Base-by-base conservation (phyloP, 1,140 invertebrate species). In the Lycorma delicatula region DNA sequence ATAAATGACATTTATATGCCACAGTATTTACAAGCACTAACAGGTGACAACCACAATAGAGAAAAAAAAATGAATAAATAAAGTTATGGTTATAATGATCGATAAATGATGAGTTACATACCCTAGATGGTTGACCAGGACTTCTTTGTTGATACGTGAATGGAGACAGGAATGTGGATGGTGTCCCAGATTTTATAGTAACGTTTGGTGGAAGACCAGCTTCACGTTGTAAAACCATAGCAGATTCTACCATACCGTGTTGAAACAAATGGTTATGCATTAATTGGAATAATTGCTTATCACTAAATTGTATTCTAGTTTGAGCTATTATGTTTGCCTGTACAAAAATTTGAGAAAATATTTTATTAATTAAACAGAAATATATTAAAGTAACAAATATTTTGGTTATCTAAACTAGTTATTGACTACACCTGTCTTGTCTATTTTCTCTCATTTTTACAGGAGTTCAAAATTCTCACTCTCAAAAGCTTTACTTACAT, bases 301-400 rank as follows among this genome's bases (percentile, higher is more conserved):
- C 90, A 71, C 97, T 93, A 72, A 90, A 98, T 60, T 87, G 85
- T 54, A 98, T 97, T 62, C 86, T 84, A 0, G 95, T 98, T 74
- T 97, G 91, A 0, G 93, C 93, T 6, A 98, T 92, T 56, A 98
- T 89, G 73, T 93, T 92, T 1, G 93, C 91, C 83, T 91, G 67
- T 3, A 66, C 69, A 64, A 60, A 56, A 47, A 49, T 16, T 16
- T 7, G 6, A 46, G n/a, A n/a, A n/a, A n/a, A n/a, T n/a, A n/a
- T n/a, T n/a, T n/a, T 27, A 56, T 55, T 34, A n/a, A n/a, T n/a
- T n/a, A n/a, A n/a, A n/a, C n/a, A n/a, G n/a, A n/a, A n/a, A n/a
- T 16, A 1, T 25, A 51, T 22, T 16, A 55, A 60, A 60, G 18
- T 38, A 56, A 27, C 13, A 26, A 53, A 58, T 5, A 23, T 34